Evolutionary conservation across 1,140 invertebrate species (phyloP).

Genomic region (Ephestia elutella): DNA sequence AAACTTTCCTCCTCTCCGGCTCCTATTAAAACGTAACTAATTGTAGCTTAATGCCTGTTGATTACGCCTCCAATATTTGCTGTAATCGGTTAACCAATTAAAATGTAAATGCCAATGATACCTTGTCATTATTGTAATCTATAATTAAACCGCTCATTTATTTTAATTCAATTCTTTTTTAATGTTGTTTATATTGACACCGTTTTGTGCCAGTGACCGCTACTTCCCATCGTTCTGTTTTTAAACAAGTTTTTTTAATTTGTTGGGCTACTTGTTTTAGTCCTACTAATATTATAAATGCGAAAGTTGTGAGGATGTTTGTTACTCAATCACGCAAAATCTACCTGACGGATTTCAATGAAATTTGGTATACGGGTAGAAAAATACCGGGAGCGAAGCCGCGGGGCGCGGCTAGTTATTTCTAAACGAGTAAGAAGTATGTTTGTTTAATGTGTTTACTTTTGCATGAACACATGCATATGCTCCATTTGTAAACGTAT

Average conservation of each 20-base stretch:
- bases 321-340: no score
- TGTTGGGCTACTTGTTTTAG: background rate
- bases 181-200: constrained; percentile 14
- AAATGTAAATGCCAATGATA: constrained; percentile 15
- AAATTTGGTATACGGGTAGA: no score
- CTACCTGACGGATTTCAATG: no score
- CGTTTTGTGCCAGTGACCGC: constrained; percentile 9
- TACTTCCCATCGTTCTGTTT: background rate
- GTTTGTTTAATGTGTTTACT: background rate
- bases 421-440: constrained; percentile 9
- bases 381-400: no score
- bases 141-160: constrained; percentile 8
- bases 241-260: background rate
- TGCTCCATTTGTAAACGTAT: background rate
- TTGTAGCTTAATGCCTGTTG: constrained; percentile 49
- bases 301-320: no score
- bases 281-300: no score
- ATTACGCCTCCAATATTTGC: constrained; percentile 41
- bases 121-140: constrained; percentile 13
- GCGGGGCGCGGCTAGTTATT: no score
- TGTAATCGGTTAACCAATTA: constrained; percentile 36
- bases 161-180: constrained; percentile 7
- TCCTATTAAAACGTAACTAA: constrained; percentile 54
- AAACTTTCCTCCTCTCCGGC: constrained; percentile 49
- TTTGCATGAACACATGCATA: background rate